Evolutionary conservation across 2,113 vertebrate genomes (phyloP).

Genomic region (Passerina amoena): DNA sequence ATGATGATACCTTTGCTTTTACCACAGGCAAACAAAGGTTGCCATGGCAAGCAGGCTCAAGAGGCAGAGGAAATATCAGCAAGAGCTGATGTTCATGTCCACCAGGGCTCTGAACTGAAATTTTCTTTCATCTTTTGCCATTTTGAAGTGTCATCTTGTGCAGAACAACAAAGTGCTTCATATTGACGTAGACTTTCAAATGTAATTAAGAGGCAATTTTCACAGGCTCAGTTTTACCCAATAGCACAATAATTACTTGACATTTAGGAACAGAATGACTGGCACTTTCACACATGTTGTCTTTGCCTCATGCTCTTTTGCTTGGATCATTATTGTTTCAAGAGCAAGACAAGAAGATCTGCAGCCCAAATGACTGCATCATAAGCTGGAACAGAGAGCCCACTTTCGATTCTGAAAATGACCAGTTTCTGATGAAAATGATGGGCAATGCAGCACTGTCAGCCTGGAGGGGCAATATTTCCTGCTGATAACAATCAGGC

Average conservation of each 20-base stretch:
- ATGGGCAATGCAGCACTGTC: constrained; percentile 21
- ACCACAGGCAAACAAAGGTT: constrained; percentile 67
- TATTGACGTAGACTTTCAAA: constrained; percentile 63
- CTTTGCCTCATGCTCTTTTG: not conserved
- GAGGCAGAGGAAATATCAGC: constrained; percentile 18
- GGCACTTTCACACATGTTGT: not conserved
- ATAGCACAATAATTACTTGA: constrained; percentile 35
- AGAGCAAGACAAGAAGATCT: constrained; percentile 16
- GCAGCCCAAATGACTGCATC: constrained; percentile 27
- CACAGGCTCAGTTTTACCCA: constrained; percentile 22
- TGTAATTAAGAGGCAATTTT: constrained; percentile 71
- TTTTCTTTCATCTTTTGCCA: constrained; percentile 76
- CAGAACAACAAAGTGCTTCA: constrained; percentile 46
- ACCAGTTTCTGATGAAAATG: constrained; percentile 42
- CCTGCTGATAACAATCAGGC: not conserved
- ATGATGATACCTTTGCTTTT: constrained; percentile 51
- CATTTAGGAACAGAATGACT: constrained; percentile 45
- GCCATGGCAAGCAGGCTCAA: constrained; percentile 66
- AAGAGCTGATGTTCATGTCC: constrained; percentile 16
- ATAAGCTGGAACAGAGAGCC: not conserved
- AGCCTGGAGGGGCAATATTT: constrained; percentile 21
- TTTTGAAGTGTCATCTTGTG: constrained; percentile 64
- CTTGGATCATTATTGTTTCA: constrained; percentile 26
- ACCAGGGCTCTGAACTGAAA: constrained; percentile 53
- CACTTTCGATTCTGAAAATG: not conserved